phyloP scores from a whole-genome alignment of 2,797 vertebrate species.

The Lacerta viridis region DNA sequence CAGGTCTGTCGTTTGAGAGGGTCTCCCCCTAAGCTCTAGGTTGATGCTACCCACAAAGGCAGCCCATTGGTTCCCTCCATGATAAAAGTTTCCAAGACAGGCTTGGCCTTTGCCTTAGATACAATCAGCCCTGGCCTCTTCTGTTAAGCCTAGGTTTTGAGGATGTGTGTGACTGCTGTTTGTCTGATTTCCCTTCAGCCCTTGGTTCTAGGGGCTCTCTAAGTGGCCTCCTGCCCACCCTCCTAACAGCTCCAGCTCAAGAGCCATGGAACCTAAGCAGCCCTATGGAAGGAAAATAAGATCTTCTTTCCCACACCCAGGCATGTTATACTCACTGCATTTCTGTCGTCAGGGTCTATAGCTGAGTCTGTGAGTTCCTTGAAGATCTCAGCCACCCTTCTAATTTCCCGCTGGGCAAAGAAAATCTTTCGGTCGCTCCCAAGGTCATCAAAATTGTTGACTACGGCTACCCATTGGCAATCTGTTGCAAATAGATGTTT shows the following conservation, averaged over 20 bases:
- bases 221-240: background rate
- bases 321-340: slow-evolving; percentile 12
- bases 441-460: background rate
- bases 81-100: background rate
- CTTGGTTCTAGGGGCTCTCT: background rate
- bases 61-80: background rate
- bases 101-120: too few species aligned
- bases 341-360: background rate
- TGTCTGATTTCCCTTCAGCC: background rate
- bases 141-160: background rate
- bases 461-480: background rate
- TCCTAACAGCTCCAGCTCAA: background rate
- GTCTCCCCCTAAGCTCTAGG: background rate
- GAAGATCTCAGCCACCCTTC: background rate
- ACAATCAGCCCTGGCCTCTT: background rate
- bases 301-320: background rate
- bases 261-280: background rate
- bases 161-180: too few species aligned
- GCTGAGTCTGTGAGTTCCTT: slow-evolving; percentile 14
- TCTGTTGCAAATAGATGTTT: rapidly evolving
- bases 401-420: background rate
- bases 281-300: background rate
- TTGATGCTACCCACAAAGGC: background rate
- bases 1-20: background rate
- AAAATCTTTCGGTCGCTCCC: background rate